Conservation (phyloP, 2,797 vertebrate genomes). For the Xenopus petersii region DNA sequence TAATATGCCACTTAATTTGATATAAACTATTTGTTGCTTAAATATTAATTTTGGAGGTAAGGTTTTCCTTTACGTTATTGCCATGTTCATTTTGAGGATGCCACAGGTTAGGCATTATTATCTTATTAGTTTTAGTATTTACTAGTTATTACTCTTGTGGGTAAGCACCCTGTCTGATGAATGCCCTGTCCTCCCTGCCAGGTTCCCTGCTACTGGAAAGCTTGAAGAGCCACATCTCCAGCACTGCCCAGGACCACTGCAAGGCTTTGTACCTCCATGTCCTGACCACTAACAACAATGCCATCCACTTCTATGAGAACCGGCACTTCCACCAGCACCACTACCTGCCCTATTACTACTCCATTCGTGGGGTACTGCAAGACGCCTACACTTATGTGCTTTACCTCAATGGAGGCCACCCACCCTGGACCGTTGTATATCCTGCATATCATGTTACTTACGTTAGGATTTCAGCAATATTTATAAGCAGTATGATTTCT, state of each 20-base stretch:
- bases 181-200: constrained; percentile 50
- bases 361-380: constrained; percentile 95
- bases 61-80: no score
- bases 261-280: constrained; percentile 98
- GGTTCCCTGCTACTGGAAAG: constrained; percentile 96
- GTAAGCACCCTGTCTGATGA: no score
- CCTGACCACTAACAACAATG: constrained; percentile 94
- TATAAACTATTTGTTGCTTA: no score
- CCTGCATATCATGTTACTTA: constrained; percentile 68
- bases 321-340: constrained; percentile 98
- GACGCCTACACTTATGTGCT: constrained; percentile 98
- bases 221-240: constrained; percentile 96
- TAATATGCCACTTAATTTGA: no score
- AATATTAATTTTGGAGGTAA: no score
- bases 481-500: no score
- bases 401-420: constrained; percentile 95
- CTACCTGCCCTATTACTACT: constrained; percentile 98
- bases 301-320: constrained; percentile 97
- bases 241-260: constrained; percentile 93
- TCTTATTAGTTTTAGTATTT: no score
- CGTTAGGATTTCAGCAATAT: no score
- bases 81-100: no score
- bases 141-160: no score
- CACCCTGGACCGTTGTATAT: constrained; percentile 99
- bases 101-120: no score